phyloP scores from a whole-genome alignment of 2,113 vertebrate genomes.

The Oncorhynchus keta region DNA sequence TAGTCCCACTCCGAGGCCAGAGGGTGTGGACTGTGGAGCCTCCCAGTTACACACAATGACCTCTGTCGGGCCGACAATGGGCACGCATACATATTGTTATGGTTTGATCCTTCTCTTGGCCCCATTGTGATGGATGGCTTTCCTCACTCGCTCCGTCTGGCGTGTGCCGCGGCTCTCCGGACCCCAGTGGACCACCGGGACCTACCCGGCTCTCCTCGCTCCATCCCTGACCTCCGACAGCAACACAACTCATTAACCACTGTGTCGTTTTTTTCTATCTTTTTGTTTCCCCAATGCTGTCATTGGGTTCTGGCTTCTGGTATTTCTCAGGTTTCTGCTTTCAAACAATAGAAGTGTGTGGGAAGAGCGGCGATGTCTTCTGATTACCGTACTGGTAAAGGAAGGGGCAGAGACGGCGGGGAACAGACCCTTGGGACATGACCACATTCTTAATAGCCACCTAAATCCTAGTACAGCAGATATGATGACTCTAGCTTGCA shows the following conservation, averaged over 20 bases:
- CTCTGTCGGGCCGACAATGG: constrained; percentile 59
- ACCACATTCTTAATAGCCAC: neutral
- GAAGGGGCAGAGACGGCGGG: constrained; percentile 5
- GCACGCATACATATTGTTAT: constrained; percentile 59
- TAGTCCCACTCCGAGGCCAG: constrained; percentile 51
- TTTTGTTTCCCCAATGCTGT: constrained; percentile 34
- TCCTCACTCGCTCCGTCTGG: constrained; percentile 57
- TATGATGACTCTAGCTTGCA: neutral
- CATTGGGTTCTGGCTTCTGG: constrained; percentile 27
- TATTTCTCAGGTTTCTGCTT: constrained; percentile 19
- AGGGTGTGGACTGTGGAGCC: constrained; percentile 52
- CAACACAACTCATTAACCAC: constrained; percentile 39
- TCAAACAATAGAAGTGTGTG: constrained; percentile 31
- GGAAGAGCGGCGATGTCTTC: constrained; percentile 15
- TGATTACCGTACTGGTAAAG: constrained; percentile 9
- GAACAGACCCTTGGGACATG: neutral
- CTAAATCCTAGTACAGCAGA: neutral
- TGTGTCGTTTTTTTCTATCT: constrained; percentile 18
- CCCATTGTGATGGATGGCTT: constrained; percentile 65
- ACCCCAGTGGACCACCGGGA: constrained; percentile 55
- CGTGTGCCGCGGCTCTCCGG: constrained; percentile 49
- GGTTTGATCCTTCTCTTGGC: constrained; percentile 41
- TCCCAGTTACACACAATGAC: constrained; percentile 55
- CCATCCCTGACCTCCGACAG: constrained; percentile 43
- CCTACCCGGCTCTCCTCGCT: constrained; percentile 46